These are phyloP conservation scores for Glaucidium brasilianum DNA, from an alignment of 2,113 vertebrate species.

Conservation along the genomic window DNA sequence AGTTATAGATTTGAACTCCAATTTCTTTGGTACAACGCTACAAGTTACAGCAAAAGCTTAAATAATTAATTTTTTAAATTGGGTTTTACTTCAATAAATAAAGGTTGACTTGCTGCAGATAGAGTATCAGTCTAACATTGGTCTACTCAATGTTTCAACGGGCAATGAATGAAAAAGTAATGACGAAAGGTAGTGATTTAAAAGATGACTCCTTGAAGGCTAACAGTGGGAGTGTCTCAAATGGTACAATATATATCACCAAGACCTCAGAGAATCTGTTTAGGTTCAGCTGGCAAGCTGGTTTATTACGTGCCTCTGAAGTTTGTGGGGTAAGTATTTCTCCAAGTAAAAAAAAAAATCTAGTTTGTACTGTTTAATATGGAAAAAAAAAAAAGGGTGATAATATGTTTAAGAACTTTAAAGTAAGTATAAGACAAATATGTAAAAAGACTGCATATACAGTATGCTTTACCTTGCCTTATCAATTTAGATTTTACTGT, in stretches of 20 bases:
- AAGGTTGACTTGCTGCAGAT: not conserved
- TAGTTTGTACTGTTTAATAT: not conserved
- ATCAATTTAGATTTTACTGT: not conserved
- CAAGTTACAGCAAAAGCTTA: not conserved
- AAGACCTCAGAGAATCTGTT: not conserved
- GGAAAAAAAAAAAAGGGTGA: not conserved
- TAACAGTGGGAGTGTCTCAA: slow-evolving; percentile 53
- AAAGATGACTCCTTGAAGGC: not conserved
- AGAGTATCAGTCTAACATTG: not conserved
- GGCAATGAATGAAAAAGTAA: not conserved
- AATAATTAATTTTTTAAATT: not conserved
- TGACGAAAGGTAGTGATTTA: not conserved
- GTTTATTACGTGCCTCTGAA: not conserved
- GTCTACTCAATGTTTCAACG: not conserved
- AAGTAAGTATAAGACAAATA: not conserved
- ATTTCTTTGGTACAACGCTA: not conserved
- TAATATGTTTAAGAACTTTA: not conserved
- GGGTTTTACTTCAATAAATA: not conserved
- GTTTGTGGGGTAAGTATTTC: slow-evolving; percentile 42
- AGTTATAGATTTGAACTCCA: not conserved
- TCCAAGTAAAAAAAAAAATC: slow-evolving; percentile 10
- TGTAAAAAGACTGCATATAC: not conserved
- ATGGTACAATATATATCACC: slow-evolving; percentile 31
- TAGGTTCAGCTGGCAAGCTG: not conserved
- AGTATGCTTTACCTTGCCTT: not conserved